phyloP scores from a whole-genome alignment of 92 coral and sea anemone genomes.

The Paragorgia papillata region DNA sequence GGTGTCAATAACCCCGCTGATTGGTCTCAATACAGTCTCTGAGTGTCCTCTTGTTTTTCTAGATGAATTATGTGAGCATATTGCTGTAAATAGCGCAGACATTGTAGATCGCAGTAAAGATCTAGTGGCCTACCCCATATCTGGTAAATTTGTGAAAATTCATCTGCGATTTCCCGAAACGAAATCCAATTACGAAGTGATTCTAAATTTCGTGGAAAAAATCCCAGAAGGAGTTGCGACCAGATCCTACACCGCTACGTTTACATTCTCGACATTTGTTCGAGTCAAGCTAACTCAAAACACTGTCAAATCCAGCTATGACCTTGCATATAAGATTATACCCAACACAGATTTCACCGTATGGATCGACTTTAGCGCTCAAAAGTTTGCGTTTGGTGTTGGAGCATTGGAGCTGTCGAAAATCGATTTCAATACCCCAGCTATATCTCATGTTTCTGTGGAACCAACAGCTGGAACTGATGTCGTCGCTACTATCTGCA shows the following conservation, averaged over 20 bases:
- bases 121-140: not conserved
- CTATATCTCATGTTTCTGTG: slow-evolving; percentile 65
- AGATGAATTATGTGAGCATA: slow-evolving; percentile 17
- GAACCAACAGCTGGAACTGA: slow-evolving; percentile 36
- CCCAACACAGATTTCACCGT: slow-evolving; percentile 28
- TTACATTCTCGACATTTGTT: not conserved
- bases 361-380: slow-evolving; percentile 87
- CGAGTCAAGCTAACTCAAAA: not conserved
- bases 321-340: not conserved
- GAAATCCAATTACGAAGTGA: not conserved
- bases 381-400: slow-evolving; percentile 75
- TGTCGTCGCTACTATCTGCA: slow-evolving; percentile 45
- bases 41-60: not conserved
- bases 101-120: not conserved
- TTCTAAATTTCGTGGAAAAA: not conserved
- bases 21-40: no score
- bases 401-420: slow-evolving; percentile 58
- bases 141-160: slow-evolving; percentile 12
- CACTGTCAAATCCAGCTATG: not conserved
- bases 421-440: slow-evolving; percentile 51
- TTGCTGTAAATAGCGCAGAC: not conserved
- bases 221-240: slow-evolving; percentile 3
- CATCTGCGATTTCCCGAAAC: not conserved
- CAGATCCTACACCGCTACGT: not conserved
- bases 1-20: no score